These are phyloP conservation scores for Phocoena phocoena DNA, from an alignment of 2,113 vertebrate genomes.

Conservation along the genomic window DNA sequence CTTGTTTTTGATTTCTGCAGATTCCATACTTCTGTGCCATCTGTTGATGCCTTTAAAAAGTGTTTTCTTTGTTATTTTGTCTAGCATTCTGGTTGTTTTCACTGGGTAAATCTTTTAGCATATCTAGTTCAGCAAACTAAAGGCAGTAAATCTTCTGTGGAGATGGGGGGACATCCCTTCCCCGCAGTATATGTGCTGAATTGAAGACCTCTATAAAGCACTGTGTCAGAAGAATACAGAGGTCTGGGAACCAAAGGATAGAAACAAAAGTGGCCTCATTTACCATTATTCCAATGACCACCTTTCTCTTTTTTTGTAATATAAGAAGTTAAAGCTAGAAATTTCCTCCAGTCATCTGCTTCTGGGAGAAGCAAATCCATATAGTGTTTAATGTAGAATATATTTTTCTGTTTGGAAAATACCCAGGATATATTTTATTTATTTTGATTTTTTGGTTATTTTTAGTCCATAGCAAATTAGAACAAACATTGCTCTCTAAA, in stretches of 20 bases:
- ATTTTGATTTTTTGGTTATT: background rate
- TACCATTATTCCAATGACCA: background rate
- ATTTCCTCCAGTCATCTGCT: background rate
- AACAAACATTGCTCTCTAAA: background rate
- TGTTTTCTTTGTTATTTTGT: background rate
- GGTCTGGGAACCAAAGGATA: background rate
- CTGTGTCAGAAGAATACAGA: background rate
- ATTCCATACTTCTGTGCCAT: background rate
- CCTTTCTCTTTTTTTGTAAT: background rate
- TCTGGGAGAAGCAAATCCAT: background rate
- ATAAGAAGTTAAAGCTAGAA: background rate
- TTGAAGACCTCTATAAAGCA: background rate
- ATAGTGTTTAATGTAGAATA: background rate
- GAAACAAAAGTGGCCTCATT: background rate
- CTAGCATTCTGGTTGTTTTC: background rate
- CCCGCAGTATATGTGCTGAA: background rate
- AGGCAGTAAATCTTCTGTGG: background rate
- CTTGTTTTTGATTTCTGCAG: background rate
- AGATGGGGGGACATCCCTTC: background rate
- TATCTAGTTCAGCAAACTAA: background rate
- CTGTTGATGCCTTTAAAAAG: background rate
- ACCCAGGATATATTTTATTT: background rate
- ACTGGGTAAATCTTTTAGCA: background rate
- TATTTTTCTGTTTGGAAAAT: background rate
- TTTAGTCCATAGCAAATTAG: background rate